Evolutionary conservation across 2,888 invertebrate species (phyloP), one percentile per base, ranked within the genome.

Genomic region (Synergus umbraculus): DNA sequence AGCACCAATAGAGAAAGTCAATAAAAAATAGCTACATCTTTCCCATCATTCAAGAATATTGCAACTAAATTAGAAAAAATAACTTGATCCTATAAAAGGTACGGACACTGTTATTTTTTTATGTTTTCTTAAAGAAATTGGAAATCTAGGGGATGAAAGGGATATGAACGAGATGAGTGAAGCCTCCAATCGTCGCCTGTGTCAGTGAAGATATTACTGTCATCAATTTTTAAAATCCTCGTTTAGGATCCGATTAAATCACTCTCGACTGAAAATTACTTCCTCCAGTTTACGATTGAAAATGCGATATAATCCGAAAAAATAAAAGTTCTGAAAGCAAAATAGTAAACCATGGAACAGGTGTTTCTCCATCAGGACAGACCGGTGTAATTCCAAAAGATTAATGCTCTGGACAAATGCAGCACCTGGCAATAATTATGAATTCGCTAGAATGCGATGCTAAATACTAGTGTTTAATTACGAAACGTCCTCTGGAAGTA

Each of bases 401-500:
- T 73, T 73, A n/a, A 73, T 73, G 29, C n/a, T 49, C 49, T 15
- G 29, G 29, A 41, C 54, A 73, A 73, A 73, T 49, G 13, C 22
- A 29, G 15, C 0, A 37, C 8, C 37, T 41, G 73, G 73, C 15
- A 73, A 73, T 73, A 73, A 73, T 73, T 73, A 54, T 29, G 54
- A 49, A 54, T 73, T 54, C n/a, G 10, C 54, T 73, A 73, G 54
- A 18, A 54, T 46, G 15, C 46, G 69, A 49, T 18, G 29, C 46
- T 73, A 54, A 73, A 73, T 73, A 73, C 37, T 37, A 73, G 44
- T 73, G 73, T 54, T 54, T 37, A 22, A 73, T 73, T 73, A n/a
- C 54, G 12, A 46, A 73, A 37, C 18, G n/a, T 54, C n/a, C 37
- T 73, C 73, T 54, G 54, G 37, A 37, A n/a, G 54, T 54, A 73